Evolutionary conservation across 1,140 invertebrate species (phyloP), one percentile per base, ranked within the genome.

Genomic region (Harpegnathos saltator): DNA sequence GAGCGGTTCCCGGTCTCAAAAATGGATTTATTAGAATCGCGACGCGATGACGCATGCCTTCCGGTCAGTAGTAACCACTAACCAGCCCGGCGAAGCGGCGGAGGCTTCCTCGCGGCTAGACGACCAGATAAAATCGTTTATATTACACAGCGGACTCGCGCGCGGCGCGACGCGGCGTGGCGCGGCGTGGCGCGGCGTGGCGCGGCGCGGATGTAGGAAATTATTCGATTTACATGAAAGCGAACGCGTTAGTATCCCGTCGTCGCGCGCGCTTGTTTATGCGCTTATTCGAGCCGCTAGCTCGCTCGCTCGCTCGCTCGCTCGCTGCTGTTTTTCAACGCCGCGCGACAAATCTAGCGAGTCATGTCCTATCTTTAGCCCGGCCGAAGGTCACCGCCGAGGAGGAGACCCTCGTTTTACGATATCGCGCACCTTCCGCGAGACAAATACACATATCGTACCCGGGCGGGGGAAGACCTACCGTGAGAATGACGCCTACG

Each of bases 401-500:
- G 29, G 52, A 80, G 54, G n/a, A 69, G 75, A 80, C 71, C 52
- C 75, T 80, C 44, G 75, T 29, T 44, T 58, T 58, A 58, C 38
- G 75, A 80, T 80, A 80, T 59, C 75, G 65, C 38, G 65, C 65
- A 33, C 52, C 52, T 80, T 80, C 56, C 62, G 54, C 66, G 86
- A 69, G 48, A 71, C 52, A 48, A 69, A 80, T 80, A 80, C 38
- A 71, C 69, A 44, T n/a, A n/a, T 44, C 38, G 38, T 69, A 82
- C 73, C 61, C 74, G 73, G 44, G 62, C 52, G 7, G 38, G 38
- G 7, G 38, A 5, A 33, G 29, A 48, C 56, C 22, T n/a, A 78
- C 44, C 74, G 82, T 83, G 74, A 78, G 73, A 83, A 83, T 83
- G 73, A 69, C 82, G 54, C 75, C 75, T 80, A 71, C 59, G 61